A percentile compares a stretch with the other conserved stretches of the same genome.
These are phyloP conservation scores for Leptinotarsa undecemlineata DNA, from an alignment of 1,140 invertebrate genomes.

Conservation along the genomic window DNA sequence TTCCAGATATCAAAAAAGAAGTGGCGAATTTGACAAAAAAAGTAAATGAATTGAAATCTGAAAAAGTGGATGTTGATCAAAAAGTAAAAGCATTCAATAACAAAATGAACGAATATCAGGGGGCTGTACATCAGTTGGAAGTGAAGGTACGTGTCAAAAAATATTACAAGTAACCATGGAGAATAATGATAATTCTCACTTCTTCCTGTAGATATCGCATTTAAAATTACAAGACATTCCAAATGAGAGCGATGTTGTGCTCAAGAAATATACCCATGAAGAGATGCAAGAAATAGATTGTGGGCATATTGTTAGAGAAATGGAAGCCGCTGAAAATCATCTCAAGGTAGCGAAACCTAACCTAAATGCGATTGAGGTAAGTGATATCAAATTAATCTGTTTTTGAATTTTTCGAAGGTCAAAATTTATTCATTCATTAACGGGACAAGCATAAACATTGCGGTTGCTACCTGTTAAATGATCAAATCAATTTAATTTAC, in stretches of 20 bases:
- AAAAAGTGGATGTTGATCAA: slow-evolving; percentile 77
- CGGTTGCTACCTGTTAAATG: too few relatives aligned
- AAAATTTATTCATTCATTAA: neutral
- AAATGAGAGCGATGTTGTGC: slow-evolving; percentile 55
- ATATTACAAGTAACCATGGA: neutral
- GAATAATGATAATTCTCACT: too few relatives aligned
- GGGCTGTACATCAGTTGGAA: slow-evolving; percentile 39
- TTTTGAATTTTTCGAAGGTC: neutral
- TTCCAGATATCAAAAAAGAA: slow-evolving; percentile 53
- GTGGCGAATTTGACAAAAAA: slow-evolving; percentile 63
- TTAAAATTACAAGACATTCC: slow-evolving; percentile 75
- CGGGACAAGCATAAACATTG: too few relatives aligned
- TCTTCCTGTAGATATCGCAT: slow-evolving; percentile 58
- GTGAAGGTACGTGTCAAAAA: slow-evolving; percentile 37
- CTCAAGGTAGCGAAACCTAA: slow-evolving; percentile 76
- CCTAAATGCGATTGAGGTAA: slow-evolving; percentile 75
- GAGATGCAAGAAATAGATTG: slow-evolving; percentile 67
- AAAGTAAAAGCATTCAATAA: slow-evolving; percentile 69
- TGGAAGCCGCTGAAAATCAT: slow-evolving; percentile 68
- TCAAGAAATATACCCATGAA: slow-evolving; percentile 68
- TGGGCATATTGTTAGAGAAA: slow-evolving; percentile 66
- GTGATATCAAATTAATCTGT: neutral
- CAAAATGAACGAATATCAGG: slow-evolving; percentile 66
- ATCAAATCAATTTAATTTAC: too few relatives aligned
- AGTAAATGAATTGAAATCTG: slow-evolving; percentile 70